phyloP scores from a whole-genome alignment of 30 jellyfish, hydroid and myxozoan species.

The Rhopilema esculentum region DNA sequence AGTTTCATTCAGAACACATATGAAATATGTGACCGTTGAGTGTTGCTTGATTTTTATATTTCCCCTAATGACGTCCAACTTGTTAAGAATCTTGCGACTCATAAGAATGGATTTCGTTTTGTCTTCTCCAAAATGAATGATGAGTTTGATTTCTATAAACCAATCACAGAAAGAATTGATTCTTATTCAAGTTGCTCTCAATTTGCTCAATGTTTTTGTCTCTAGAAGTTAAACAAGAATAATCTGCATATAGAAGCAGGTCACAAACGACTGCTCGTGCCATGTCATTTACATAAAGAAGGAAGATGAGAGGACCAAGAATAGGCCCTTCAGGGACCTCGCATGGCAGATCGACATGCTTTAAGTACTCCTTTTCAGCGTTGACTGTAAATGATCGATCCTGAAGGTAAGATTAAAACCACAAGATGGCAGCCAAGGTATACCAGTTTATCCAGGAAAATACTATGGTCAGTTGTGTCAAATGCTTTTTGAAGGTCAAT shows the following conservation, averaged over 20 bases:
- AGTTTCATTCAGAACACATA: not conserved
- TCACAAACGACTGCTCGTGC: not conserved
- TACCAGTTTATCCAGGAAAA: too few relatives aligned
- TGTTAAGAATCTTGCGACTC: too few relatives aligned
- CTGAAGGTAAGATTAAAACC: too few relatives aligned
- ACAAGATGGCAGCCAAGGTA: too few relatives aligned
- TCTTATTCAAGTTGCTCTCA: not conserved
- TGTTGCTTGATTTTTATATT: not conserved
- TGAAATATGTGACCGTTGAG: not conserved
- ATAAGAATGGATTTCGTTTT: not conserved
- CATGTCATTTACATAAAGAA: not conserved
- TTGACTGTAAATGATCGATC: too few relatives aligned
- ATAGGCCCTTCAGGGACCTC: not conserved
- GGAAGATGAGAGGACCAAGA: not conserved
- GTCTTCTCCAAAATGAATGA: slow-evolving; percentile 1
- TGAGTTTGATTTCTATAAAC: slow-evolving; percentile 7
- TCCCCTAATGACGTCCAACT: too few relatives aligned
- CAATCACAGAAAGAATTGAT: slow-evolving; percentile 1
- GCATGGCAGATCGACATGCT: not conserved
- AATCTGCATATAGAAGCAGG: not conserved
- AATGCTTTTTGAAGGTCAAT: slow-evolving; percentile 6
- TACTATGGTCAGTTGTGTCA: too few relatives aligned
- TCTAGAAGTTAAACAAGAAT: not conserved
- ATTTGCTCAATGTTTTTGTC: slow-evolving; percentile 2
- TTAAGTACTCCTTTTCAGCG: too few relatives aligned